A percentile compares a stretch with the other conserved stretches of the same genome.
Evolutionary conservation across 2,797 vertebrate genomes (phyloP).

Genomic region (Spea hammondii): DNA sequence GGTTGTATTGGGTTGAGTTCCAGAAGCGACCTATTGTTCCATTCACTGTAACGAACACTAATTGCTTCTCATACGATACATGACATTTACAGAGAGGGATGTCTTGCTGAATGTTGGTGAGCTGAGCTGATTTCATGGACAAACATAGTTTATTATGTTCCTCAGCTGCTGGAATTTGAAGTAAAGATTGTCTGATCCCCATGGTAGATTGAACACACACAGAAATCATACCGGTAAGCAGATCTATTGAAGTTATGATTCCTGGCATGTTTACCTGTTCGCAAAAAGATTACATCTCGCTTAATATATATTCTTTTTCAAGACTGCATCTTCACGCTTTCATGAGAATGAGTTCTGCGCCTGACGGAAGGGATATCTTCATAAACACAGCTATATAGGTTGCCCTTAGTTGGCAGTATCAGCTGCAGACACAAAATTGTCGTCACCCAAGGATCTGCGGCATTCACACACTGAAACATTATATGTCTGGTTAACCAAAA

Average conservation of each 20-base stretch:
- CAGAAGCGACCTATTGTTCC: neutral
- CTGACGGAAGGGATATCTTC: neutral
- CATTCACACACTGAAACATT: neutral
- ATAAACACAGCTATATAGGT: neutral
- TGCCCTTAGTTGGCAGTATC: neutral
- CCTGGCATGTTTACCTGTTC: slow-evolving; percentile 1
- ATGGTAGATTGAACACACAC: slow-evolving; percentile 2
- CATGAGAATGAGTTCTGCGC: neutral
- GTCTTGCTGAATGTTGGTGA: neutral
- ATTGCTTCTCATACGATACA: slow-evolving; percentile 19
- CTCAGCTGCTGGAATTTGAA: neutral
- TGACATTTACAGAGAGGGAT: slow-evolving; percentile 3
- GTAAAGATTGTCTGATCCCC: slow-evolving; percentile 22
- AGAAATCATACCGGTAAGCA: neutral
- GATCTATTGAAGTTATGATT: slow-evolving; percentile 13
- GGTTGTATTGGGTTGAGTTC: neutral
- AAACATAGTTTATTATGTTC: slow-evolving; percentile 6
- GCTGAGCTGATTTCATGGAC: neutral
- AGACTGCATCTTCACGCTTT: neutral
- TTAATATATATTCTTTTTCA: slow-evolving; percentile 4
- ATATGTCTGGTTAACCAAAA: no score
- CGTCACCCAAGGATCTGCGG: neutral
- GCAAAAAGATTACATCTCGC: neutral
- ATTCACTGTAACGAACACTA: slow-evolving; percentile 9
- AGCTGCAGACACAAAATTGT: neutral